Conservation (phyloP, 2,888 invertebrate species). For the Epinotia bilunana region DNA sequence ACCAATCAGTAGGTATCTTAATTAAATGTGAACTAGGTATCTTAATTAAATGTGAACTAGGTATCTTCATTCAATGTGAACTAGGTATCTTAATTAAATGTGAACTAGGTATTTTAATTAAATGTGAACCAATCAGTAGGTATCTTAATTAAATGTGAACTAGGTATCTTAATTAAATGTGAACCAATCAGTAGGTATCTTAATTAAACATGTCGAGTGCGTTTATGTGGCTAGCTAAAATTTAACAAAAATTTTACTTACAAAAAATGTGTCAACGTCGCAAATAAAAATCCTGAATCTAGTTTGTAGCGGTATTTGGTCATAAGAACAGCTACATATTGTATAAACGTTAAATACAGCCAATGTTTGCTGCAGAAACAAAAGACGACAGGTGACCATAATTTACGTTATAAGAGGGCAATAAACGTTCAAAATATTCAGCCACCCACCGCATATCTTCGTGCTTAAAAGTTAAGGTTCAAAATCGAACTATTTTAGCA, state of each 20-base stretch:
- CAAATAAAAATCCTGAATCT: conserved; percentile 5
- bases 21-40: too few relatives aligned
- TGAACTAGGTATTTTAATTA: too few relatives aligned
- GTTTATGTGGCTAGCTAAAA: not conserved
- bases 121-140: too few relatives aligned
- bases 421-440: conserved; percentile 7
- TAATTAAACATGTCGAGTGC: not conserved
- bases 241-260: not conserved
- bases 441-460: not conserved
- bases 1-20: too few relatives aligned
- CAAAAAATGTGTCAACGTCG: conserved; percentile 7
- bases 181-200: conserved; percentile 1
- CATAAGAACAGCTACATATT: not conserved
- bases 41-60: too few relatives aligned
- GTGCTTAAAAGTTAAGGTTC: not conserved
- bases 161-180: too few relatives aligned
- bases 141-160: too few relatives aligned
- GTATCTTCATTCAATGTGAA: too few relatives aligned
- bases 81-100: too few relatives aligned
- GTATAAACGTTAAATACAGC: not conserved
- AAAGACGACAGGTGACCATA: conserved; percentile 4
- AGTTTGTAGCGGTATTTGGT: conserved; percentile 9
- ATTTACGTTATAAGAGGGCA: conserved; percentile 12
- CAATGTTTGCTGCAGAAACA: conserved; percentile 8
- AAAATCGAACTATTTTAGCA: conserved; percentile 5